Conservation (phyloP, 2,888 invertebrate genomes). For the Aelia acuminata region DNA sequence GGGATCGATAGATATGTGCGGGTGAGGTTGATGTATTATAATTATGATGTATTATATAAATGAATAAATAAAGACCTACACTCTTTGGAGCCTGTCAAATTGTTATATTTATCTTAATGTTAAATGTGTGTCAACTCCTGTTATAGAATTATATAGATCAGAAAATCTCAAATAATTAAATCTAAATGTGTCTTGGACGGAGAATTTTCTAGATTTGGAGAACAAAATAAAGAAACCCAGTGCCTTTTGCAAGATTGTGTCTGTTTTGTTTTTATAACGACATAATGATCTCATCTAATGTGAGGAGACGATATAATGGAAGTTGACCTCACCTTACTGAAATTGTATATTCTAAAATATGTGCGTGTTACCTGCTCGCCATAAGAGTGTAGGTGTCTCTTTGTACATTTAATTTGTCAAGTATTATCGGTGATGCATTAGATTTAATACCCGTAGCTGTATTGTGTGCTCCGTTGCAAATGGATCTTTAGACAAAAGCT, state of each 20-base stretch:
- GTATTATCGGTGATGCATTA: conserved; percentile 60
- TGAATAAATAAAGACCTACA: conserved; percentile 59
- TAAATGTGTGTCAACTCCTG: conserved; percentile 56
- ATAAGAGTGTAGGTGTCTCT: conserved; percentile 60
- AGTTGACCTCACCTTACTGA: conserved; percentile 55
- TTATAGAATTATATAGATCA: conserved; percentile 52
- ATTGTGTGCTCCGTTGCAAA: conserved; percentile 64
- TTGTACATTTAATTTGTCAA: conserved; percentile 57
- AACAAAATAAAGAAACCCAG: conserved; percentile 59
- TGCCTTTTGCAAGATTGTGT: conserved; percentile 60
- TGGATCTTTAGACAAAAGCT: conserved; percentile 59
- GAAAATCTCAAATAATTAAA: conserved; percentile 50
- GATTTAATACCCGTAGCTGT: conserved; percentile 64
- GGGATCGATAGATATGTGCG: conserved; percentile 53
- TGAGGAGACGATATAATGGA: conserved; percentile 56
- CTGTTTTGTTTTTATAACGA: conserved; percentile 57
- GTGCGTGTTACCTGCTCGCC: conserved; percentile 55
- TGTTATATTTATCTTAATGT: conserved; percentile 59
- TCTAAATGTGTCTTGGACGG: conserved; percentile 57
- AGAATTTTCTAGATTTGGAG: conserved; percentile 57
- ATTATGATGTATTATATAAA: conserved; percentile 51
- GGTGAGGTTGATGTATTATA: conserved; percentile 60
- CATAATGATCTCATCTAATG: conserved; percentile 57
- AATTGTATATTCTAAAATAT: conserved; percentile 60
- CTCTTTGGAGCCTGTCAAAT: conserved; percentile 55